Base-by-base conservation (phyloP, 2,113 vertebrate species). In the Chionomys nivalis region DNA sequence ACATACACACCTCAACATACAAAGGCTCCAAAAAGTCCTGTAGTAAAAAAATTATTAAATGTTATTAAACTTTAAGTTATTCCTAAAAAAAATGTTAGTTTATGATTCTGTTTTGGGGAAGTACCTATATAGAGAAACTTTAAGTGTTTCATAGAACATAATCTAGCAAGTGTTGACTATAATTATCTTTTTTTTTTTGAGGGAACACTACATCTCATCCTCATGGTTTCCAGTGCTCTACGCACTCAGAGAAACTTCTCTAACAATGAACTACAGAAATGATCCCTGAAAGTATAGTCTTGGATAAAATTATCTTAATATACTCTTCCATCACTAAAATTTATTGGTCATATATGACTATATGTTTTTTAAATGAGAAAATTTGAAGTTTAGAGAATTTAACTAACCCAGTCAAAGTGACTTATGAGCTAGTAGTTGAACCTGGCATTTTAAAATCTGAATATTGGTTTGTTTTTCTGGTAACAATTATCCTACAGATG, bases 331-430 rank as follows among this genome's bases (percentile, higher is more conserved):
- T 28, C 1, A 86, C 63, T 55, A 26, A 19, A 33, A 72, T 68
- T 86, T 94, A 12, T 81, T 91, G 26, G 66, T 82, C 63, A 11
- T 66, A 5, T 23, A 3, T 81, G 72, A 72, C n/a, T 65, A 6
- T 77, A 78, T 65, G 16, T 93, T 87, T 87, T 79, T 78, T 33
- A 87, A 87, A 58, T 58, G 28, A 92, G 39, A 91, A 94, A 49
- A 81, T 42, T 33, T 8, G 72, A 89, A n/a, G 58, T 47, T 8
- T 39, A 58, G 42, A 87, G 24, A 68, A 9, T 94, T 75, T 52
- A 94, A 81, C 52, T 61, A 76, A 70, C 14, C 16, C 91, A 61
- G 65, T 58, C 13, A 92, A 61, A 66, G 39, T 42, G 14, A 24
- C 19, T 76, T 9, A 39, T 21, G 31, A 91, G 26, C 9, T 52